These are phyloP conservation scores for Cephus cinctus DNA, from an alignment of 1,140 invertebrate genomes.

Conservation along the genomic window DNA sequence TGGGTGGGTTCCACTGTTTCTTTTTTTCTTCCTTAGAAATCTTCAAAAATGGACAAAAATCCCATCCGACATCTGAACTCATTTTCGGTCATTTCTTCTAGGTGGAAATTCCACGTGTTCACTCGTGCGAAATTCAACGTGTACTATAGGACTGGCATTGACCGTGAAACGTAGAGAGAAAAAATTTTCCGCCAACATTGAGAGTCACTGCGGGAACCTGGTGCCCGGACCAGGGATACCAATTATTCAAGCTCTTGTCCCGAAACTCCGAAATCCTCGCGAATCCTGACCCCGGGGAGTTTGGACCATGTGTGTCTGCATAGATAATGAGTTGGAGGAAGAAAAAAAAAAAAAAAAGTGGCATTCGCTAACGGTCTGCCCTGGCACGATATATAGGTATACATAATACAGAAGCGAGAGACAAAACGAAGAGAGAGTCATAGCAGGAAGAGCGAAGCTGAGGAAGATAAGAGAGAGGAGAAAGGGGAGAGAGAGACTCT, in stretches of 20 bases:
- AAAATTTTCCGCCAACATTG: slow-evolving; percentile 22
- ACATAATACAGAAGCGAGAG: slow-evolving; percentile 13
- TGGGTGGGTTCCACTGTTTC: no score
- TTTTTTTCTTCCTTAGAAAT: no score
- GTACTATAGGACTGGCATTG: no score
- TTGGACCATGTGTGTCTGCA: slow-evolving; percentile 11
- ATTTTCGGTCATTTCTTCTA: no score
- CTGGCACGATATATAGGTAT: slow-evolving; percentile 12
- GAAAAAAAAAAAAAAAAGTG: no score
- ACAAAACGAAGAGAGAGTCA: slow-evolving; percentile 8
- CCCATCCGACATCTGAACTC: no score
- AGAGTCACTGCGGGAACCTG: slow-evolving; percentile 15
- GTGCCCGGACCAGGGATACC: slow-evolving; percentile 14
- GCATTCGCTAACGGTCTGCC: slow-evolving; percentile 1
- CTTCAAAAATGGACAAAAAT: no score
- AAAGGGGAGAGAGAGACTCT: slow-evolving; percentile 9
- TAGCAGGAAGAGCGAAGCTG: slow-evolving; percentile 13
- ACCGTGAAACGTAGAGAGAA: slow-evolving; percentile 26
- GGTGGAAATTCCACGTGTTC: no score
- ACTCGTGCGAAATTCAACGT: no score
- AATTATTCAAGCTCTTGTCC: slow-evolving; percentile 26
- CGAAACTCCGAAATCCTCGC: slow-evolving; percentile 21
- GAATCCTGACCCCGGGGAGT: slow-evolving; percentile 16
- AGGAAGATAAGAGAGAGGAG: slow-evolving; percentile 14
- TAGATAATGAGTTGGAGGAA: slow-evolving; percentile 19